Base-by-base conservation (phyloP, 35 echinoderm and acorn worm species). In the Chiridota heheva region DNA sequence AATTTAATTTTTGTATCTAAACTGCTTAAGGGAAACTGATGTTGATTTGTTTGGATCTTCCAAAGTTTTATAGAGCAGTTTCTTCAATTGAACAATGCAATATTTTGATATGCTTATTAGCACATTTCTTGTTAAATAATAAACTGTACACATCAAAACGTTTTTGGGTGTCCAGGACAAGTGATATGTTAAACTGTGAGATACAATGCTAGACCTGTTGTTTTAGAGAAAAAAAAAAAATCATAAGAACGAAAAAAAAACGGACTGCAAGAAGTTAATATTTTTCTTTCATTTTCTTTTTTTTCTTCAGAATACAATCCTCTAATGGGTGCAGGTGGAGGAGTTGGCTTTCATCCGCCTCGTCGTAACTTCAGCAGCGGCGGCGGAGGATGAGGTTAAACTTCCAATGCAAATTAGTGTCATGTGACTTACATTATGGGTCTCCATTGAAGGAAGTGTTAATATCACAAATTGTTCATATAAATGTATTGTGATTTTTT, bases 321-420 rank as follows among this genome's bases (percentile, higher is more conserved):
- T 27, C 30, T 90, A n/a, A 75, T 39, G 60, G 87, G 77, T 26
- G 86, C 58, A 7, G 34, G 47, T 64, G 56, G 42, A 13, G 58
- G 72, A 40, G 80, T 56, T 0, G 87, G 79, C 2, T 90, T 83
- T 59, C 51, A 80, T 31, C 42, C 87, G 25, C 67, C 80, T 15
- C 38, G 87, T 25, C 36, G 79, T 16, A 60, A 72, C 31, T 63
- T 64, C 70, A 77, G 83, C 44, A 56, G 83, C 15, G 83, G 83
- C 44, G 70, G 83, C 15, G 83, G 83, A 17, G 87, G 79, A 83
- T 90, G 87, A 90, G 87, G 87, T 90, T 90, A 90, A 90, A 83
- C 70, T 37, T 55, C 70, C 78, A 83, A 83, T 81, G 70, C 87
- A 67, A 64, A 60, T 67, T 8, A 55, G 16, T 40, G 45, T 41